Evolutionary conservation across 2,797 vertebrate genomes (phyloP).

Genomic region (Semotilus atromaculatus): DNA sequence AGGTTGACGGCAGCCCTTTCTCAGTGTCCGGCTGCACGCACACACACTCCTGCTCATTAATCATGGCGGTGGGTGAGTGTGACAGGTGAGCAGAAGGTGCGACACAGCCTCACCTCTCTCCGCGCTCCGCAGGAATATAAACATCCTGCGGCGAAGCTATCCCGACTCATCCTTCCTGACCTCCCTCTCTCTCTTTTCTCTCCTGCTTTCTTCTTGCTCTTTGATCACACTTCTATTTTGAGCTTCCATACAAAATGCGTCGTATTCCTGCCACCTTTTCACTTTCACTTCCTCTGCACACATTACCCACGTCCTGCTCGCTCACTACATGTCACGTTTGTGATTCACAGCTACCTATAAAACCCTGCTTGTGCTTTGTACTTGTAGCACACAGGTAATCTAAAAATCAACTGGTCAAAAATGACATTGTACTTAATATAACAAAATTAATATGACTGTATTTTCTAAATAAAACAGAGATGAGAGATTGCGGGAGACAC

Average conservation of each 20-base stretch:
- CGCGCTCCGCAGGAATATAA: slow-evolving; percentile 61
- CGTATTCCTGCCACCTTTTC: not conserved
- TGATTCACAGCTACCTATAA: not conserved
- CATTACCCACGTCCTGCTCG: not conserved
- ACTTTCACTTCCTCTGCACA: not conserved
- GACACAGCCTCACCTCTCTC: slow-evolving; percentile 66
- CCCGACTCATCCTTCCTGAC: slow-evolving; percentile 7
- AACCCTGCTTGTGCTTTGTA: not conserved
- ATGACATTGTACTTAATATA: too few species aligned
- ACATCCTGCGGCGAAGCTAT: slow-evolving; percentile 54
- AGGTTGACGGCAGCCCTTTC: not conserved
- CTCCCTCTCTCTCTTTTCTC: not conserved
- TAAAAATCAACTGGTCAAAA: not conserved
- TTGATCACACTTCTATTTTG: not conserved
- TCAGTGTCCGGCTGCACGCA: slow-evolving; percentile 42
- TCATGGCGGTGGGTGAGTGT: slow-evolving; percentile 64
- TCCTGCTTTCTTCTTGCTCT: slow-evolving; percentile 3
- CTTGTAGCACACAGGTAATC: not conserved
- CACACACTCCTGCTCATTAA: slow-evolving; percentile 67
- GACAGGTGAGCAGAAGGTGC: slow-evolving; percentile 67
- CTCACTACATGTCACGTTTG: not conserved
- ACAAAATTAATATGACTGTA: too few species aligned
- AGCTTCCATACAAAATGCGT: not conserved
- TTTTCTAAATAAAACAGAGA: not conserved
- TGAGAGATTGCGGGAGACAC: slow-evolving; percentile 26